Base-by-base conservation (phyloP, 2,797 vertebrate species). In the Triplophysa bombifrons region DNA sequence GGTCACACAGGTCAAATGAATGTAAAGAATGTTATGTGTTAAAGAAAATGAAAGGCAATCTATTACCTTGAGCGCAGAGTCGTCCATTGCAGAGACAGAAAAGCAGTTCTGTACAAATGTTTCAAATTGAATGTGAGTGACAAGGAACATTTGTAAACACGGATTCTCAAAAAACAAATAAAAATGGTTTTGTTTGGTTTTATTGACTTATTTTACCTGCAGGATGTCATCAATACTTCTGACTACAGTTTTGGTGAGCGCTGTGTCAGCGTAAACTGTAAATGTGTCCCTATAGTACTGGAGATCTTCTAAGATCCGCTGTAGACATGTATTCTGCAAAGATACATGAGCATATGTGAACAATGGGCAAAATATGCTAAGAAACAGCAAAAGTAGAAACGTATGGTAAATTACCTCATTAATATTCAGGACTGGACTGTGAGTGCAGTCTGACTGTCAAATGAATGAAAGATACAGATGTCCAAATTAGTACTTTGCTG, bases 61-160 rank as follows among this genome's bases (percentile, higher is more conserved):
- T 5, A 20, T 34, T 64, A 86, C 85, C 71, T 72, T 38, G n/a
- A 17, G 30, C 2, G 13, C 71, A 16, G 71, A 2, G 4, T 74
- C 73, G 16, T 55, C 55, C 13, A 70, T 67, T 22, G 53, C 19
- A 77, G 86, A 30, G 65, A 14, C 10, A 1, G 19, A 1, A 25
- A 92, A 91, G 80, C 93, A 94, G 44, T 82, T 85, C 93, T 94
- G 87, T 89, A 63, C 56, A 41, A 41, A 79, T 41, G 3, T 65
- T 65, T 41, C 7, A 70, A 79, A 51, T 9, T 74, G n/a, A 85
- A 79, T 44, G 6, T 44, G 2, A 41, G 3, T 53, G 11, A 30
- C 27, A 44, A 20, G n/a, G 11, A 25, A 16, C 1, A 3, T 25
- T 58, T 2, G 14, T 16, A 27, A 12, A 60, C 4, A 60, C 7